Evolutionary conservation across 1,140 invertebrate genomes (phyloP).

Genomic region (Panonychus citri): DNA sequence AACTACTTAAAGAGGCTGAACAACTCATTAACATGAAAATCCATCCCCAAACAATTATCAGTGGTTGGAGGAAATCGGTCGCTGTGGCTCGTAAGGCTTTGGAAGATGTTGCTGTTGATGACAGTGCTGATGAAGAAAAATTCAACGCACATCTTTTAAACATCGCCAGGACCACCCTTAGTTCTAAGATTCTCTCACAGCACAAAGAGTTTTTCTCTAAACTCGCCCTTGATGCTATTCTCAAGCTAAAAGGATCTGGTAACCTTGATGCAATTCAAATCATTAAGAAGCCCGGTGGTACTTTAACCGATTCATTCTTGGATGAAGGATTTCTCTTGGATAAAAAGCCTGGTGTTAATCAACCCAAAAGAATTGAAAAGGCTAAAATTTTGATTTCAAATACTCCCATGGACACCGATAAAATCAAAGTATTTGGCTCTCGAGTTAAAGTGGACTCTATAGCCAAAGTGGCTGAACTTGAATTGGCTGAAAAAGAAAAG

Average conservation of each 20-base stretch:
- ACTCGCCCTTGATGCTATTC: conserved; percentile 78
- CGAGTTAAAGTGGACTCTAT: conserved; percentile 90
- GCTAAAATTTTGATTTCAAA: conserved; percentile 97
- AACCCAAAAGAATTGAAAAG: conserved; percentile 69
- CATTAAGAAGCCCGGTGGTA: conserved; percentile 83
- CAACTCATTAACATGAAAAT: conserved; percentile 77
- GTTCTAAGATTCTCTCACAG: conserved; percentile 92
- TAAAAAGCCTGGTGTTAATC: conserved; percentile 78
- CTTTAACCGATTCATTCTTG: conserved; percentile 78
- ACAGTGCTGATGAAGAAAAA: conserved; percentile 42
- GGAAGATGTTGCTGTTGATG: conserved; percentile 37
- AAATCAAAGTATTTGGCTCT: conserved; percentile 98
- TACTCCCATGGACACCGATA: conserved; percentile 99
- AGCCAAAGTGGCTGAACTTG: conserved; percentile 92
- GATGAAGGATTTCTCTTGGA: conserved; percentile 95
- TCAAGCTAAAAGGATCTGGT: conserved; percentile 80
- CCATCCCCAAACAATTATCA: conserved; percentile 92
- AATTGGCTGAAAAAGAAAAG: conserved; percentile 93
- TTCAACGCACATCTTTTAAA: conserved; percentile 79
- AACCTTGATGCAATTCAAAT: conserved; percentile 91
- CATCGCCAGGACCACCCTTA: conserved; percentile 88
- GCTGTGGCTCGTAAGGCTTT: conserved; percentile 60
- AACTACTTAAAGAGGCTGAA: conserved; percentile 84
- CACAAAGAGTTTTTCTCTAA: conserved; percentile 92
- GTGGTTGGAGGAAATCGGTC: conserved; percentile 73